Evolutionary conservation across 1,140 invertebrate species (phyloP).

Genomic region (honey bee (Apis mellifera)): DNA sequence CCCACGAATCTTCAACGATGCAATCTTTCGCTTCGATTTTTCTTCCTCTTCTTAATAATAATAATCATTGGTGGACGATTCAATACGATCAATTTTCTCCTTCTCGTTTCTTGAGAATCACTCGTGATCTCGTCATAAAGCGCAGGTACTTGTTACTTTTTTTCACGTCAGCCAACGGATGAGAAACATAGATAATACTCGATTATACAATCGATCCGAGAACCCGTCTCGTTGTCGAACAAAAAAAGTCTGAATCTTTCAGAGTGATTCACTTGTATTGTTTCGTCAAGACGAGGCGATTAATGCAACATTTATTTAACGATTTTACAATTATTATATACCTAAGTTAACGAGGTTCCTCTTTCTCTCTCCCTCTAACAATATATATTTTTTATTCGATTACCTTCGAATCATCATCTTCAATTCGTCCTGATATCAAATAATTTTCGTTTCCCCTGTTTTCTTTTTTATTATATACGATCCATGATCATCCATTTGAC

Average conservation of each 20-base stretch:
- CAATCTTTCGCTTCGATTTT: neutral
- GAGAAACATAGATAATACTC: slow-evolving; percentile 32
- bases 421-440: slow-evolving; percentile 51
- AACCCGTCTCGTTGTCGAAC: neutral
- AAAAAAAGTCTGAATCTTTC: neutral
- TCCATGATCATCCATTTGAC: no score
- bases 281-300: neutral
- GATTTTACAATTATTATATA: slow-evolving; percentile 54
- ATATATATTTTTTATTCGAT: slow-evolving; percentile 60
- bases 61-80: neutral
- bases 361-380: slow-evolving; percentile 41
- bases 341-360: slow-evolving; percentile 60
- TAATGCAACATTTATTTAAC: slow-evolving; percentile 60
- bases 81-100: neutral
- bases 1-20: slow-evolving; percentile 9
- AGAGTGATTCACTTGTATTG: neutral
- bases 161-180: slow-evolving; percentile 29
- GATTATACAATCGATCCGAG: slow-evolving; percentile 29
- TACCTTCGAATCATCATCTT: slow-evolving; percentile 52
- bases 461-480: neutral
- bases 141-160: neutral
- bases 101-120: neutral
- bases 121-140: slow-evolving; percentile 23
- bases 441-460: slow-evolving; percentile 37
- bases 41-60: neutral